phyloP scores from a whole-genome alignment of 2,888 invertebrate species.

The Campoplex capitator region DNA sequence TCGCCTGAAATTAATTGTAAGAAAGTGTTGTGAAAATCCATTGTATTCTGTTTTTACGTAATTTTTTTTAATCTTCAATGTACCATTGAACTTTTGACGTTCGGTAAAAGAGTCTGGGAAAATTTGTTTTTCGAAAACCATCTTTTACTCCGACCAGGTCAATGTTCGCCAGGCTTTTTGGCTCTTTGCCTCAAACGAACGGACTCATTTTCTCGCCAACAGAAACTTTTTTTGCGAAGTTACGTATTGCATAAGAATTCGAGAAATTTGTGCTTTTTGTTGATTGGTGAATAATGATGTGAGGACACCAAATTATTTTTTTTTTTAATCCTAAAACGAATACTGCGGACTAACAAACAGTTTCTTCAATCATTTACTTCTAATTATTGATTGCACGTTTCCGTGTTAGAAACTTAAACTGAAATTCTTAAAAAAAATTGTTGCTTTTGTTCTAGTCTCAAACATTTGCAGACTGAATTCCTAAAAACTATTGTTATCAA shows the following conservation, averaged over 20 bases:
- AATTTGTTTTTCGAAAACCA: neutral
- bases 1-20: neutral
- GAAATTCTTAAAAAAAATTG: neutral
- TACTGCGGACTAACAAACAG: too few species aligned
- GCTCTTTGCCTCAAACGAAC: neutral
- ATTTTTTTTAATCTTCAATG: neutral
- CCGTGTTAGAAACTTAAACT: neutral
- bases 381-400: too few species aligned
- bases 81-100: neutral
- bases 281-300: neutral
- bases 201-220: neutral
- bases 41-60: neutral
- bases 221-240: neutral
- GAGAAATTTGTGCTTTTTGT: neutral
- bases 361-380: too few species aligned
- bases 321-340: too few species aligned
- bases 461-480: neutral
- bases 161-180: constrained; percentile 5
- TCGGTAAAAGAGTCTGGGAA: neutral
- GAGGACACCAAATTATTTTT: too few species aligned
- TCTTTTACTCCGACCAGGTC: neutral
- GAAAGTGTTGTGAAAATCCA: neutral
- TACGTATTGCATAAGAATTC: neutral
- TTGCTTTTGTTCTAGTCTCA: neutral
- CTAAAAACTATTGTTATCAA: neutral